Base-by-base conservation (phyloP, 1,140 invertebrate species). In the Trichogramma pretiosum region DNA sequence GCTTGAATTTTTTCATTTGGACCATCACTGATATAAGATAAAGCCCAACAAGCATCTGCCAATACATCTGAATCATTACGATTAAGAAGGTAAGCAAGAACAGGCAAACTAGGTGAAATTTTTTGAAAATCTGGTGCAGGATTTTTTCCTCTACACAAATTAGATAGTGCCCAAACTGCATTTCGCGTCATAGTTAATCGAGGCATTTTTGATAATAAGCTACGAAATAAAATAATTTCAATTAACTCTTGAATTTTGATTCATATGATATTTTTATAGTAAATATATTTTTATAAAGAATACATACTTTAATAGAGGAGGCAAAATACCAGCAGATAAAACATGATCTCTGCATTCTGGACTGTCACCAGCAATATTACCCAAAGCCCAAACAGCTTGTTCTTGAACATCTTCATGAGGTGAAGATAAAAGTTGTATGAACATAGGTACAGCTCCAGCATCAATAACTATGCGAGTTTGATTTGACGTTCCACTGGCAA, bases 1-100 rank as follows among this genome's bases (percentile, higher is more conserved):
- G 91, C 87, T 73, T 98, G 93, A 58, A 98, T 98, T 74, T 97
- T 96, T 55, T 98, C 93, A 73, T 98, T 97, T 23, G 94, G 91
- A 35, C 94, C 94, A 72, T 98, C 94, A 9, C 88, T 93, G 23
- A 98, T 69, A 65, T 98, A 98, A 28, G 91, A 85, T n/a, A 72
- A 51, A 32, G 69, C 66, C 69, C 94, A 98, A 68, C 93, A 98
- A 5, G 93, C 82, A 74, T 98, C 95, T 42, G 90, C 85, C 21
- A 98, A 69, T 11, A 98, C 90, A 66, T 98, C 94, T 3, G 82
- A 72, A 73, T 98, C 95, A 16, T 77, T 78, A 64, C 96, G 87
- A 67, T 91, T 93, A 17, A 98, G 72, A 14, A 98, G 74, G 13
- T 85, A 77, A 5, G 92, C 84, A 52, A 98, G 68, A 46, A 96